Conservation (phyloP, 92 coral and sea anemone genomes). For the Bergia puertoricense region DNA sequence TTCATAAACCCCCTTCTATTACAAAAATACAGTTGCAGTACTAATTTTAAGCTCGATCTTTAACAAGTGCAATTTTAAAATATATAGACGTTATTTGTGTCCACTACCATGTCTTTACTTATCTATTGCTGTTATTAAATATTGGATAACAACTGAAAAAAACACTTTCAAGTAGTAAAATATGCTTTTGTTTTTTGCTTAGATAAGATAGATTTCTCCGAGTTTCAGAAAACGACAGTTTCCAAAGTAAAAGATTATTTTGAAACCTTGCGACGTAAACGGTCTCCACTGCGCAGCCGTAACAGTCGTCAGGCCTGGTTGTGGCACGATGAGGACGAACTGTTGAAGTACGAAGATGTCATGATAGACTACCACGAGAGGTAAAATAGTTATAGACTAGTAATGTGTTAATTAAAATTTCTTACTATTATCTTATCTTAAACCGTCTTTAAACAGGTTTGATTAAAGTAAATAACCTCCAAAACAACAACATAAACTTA, state of each 20-base stretch:
- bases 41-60: too few relatives aligned
- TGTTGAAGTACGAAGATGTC: slow-evolving; percentile 86
- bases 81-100: too few relatives aligned
- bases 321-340: slow-evolving; percentile 98
- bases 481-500: not conserved
- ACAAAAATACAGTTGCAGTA: too few relatives aligned
- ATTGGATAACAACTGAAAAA: not conserved
- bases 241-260: slow-evolving; percentile 63
- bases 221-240: slow-evolving; percentile 62
- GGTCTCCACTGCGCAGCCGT: slow-evolving; percentile 64
- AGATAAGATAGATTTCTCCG: slow-evolving; percentile 74
- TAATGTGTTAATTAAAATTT: not conserved
- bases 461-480: too few relatives aligned
- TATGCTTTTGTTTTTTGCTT: not conserved
- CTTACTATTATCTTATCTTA: not conserved
- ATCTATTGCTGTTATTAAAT: not conserved
- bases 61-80: too few relatives aligned
- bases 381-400: slow-evolving; percentile 33
- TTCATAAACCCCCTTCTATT: too few relatives aligned
- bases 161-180: not conserved
- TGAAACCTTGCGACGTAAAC: slow-evolving; percentile 39
- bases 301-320: slow-evolving; percentile 85
- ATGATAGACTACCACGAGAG: slow-evolving; percentile 93
- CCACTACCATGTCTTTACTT: too few relatives aligned
- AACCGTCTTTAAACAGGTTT: too few relatives aligned